Percentiles rank a stretch among this genome's conserved stretches.
phyloP scores from a whole-genome alignment of 2,888 invertebrate genomes.

The Helobdella robusta region DNA sequence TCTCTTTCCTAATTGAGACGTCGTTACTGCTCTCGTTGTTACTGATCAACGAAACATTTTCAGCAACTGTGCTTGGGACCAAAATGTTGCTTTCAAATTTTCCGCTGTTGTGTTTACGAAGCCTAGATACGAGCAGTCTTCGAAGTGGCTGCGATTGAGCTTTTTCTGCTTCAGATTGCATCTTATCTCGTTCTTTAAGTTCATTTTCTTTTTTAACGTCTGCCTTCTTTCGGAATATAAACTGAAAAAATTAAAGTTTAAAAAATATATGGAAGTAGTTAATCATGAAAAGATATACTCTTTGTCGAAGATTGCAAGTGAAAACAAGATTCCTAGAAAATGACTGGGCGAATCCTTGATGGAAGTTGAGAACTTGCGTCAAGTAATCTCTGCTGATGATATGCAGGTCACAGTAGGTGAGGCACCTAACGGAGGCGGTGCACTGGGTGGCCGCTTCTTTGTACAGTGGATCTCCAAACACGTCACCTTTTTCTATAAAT shows the following conservation, averaged over 20 bases:
- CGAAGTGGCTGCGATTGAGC: constrained; percentile 93
- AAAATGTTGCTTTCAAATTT: too few relatives aligned
- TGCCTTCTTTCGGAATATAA: constrained; percentile 75
- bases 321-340: constrained; percentile 94
- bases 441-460: constrained; percentile 86
- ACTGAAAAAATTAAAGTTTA: constrained; percentile 50
- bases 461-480: constrained; percentile 99
- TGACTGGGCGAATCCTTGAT: constrained; percentile 97
- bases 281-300: constrained; percentile 58
- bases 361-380: constrained; percentile 85
- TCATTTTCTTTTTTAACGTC: constrained; percentile 95
- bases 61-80: too few relatives aligned
- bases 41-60: too few relatives aligned
- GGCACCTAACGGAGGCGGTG: constrained; percentile 92
- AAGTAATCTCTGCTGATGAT: constrained; percentile 87
- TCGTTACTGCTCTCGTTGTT: too few relatives aligned
- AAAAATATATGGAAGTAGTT: neutral
- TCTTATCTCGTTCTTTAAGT: constrained; percentile 88
- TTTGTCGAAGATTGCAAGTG: constrained; percentile 92
- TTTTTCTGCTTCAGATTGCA: constrained; percentile 83
- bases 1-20: too few relatives aligned
- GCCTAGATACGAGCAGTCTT: constrained; percentile 59
- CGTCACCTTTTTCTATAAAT: constrained; percentile 82
- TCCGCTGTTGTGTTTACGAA: constrained; percentile 9
- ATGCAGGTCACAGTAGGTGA: constrained; percentile 98